Base-by-base conservation (phyloP, 1,140 invertebrate genomes). In the Penaeus vannamei region DNA sequence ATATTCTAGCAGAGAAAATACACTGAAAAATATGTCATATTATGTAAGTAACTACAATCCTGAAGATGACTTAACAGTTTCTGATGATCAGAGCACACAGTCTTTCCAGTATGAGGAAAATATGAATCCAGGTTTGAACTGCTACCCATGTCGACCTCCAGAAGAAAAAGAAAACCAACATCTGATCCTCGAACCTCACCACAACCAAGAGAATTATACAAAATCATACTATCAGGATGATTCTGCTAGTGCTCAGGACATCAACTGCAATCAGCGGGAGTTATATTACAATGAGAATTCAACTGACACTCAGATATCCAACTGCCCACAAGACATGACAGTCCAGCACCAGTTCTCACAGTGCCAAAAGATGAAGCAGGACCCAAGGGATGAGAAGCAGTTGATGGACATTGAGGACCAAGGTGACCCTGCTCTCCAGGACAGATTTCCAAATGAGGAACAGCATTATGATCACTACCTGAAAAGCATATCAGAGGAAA, bases 251-350 rank as follows among this genome's bases (percentile, higher is more conserved):
- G 69, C 83, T 23, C 83, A 79, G 23, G 88, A 85, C 29, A 80
- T 89, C 23, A 80, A 32, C 53, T 81, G 61, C 23, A 81, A 14
- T 29, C 83, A 89, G 72, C 60, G 69, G 60, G 77, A 85, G 77
- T 14, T 85, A 29, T 90, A 85, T 85, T 85, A 90, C 46, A 90
- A 85, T 60, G 88, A 90, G 69, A 85, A 90, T 66, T 85, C 88
- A 64, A 66, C 88, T 22, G 88, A 90, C 62, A 90, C 88, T 36
- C 88, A 90, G 76, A 59, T 85, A 17, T 90, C 88, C 46, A 90
- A 85, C 36, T 85, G 88, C 26, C 88, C 88, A 53, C 88, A 90
- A 69, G 88, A 90, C 62, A 90, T 90, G 88, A 90, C 88, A 32
- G 59, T 90, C 76, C 90, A 90, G 36, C 89, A 92, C 14, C 69